A percentile compares a stretch with the other conserved stretches of the same genome.
These are phyloP conservation scores for Knipowitschia caucasica DNA, from an alignment of 2,797 vertebrate genomes.

Conservation along the genomic window DNA sequence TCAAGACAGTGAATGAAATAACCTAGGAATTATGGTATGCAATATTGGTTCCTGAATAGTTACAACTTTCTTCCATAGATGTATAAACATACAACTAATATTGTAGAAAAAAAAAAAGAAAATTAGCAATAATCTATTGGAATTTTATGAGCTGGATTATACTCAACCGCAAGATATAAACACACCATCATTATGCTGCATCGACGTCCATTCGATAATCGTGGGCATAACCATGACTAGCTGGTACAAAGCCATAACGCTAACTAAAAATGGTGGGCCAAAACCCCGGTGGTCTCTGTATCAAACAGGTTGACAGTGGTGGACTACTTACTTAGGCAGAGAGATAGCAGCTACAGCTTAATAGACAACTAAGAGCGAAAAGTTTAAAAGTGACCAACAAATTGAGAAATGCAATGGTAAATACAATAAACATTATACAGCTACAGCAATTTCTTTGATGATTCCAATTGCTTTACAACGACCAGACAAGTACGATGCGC, in stretches of 20 bases:
- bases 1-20: background rate
- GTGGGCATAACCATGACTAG: background rate
- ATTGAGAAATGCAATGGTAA: no score
- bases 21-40: no score
- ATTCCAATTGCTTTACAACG: background rate
- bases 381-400: no score
- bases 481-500: constrained; percentile 5
- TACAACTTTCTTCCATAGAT: background rate
- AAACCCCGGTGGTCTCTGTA: background rate
- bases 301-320: constrained; percentile 8
- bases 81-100: background rate
- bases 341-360: constrained; percentile 35
- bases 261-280: background rate
- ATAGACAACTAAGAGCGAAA: constrained; percentile 3
- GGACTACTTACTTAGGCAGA: constrained; percentile 20
- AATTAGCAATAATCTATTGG: background rate
- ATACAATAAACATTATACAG: background rate
- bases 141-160: background rate
- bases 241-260: background rate
- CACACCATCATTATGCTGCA: background rate
- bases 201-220: background rate
- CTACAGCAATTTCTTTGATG: background rate
- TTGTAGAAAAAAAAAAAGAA: no score
- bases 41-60: no score
- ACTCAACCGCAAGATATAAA: background rate